A percentile compares a stretch with the other conserved stretches of the same genome.
phyloP scores from a whole-genome alignment of 2,888 invertebrate genomes.

The Cataglyphis albicans region DNA sequence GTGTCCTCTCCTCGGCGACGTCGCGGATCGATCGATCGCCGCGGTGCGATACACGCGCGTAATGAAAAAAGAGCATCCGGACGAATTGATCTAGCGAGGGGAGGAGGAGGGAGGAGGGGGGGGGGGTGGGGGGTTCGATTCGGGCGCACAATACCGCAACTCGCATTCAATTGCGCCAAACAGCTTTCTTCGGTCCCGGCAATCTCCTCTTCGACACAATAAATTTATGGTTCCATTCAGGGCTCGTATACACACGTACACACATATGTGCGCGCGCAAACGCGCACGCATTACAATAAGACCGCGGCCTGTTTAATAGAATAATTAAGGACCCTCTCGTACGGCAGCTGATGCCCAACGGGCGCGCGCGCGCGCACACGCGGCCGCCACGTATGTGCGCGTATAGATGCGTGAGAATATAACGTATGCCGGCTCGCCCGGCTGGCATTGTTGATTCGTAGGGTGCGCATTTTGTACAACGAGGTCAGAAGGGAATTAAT shows the following conservation, averaged over 20 bases:
- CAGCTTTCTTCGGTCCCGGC: constrained; percentile 70
- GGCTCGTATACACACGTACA: constrained; percentile 56
- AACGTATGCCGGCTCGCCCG: constrained; percentile 57
- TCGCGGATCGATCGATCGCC: constrained; percentile 47
- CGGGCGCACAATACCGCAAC: constrained; percentile 73
- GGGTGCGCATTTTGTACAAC: constrained; percentile 74
- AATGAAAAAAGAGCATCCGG: constrained; percentile 70
- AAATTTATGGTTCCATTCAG: constrained; percentile 81
- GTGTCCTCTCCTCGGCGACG: constrained; percentile 30
- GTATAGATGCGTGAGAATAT: constrained; percentile 61
- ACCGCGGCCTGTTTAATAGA: constrained; percentile 85
- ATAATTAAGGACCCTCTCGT: constrained; percentile 85
- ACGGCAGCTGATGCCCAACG: constrained; percentile 83
- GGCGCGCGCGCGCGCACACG: constrained; percentile 37
- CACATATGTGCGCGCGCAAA: constrained; percentile 61
- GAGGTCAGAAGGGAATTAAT: constrained; percentile 74
- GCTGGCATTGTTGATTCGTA: constrained; percentile 73
- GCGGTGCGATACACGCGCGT: constrained; percentile 44
- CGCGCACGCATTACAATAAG: constrained; percentile 81
- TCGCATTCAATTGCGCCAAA: constrained; percentile 71
- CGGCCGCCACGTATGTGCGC: neutral
- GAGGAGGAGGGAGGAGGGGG: neutral
- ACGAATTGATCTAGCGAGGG: constrained; percentile 67
- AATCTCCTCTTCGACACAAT: constrained; percentile 78
- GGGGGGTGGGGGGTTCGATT: constrained; percentile 61